Base-by-base conservation (phyloP, 2,888 invertebrate genomes). In the Strigamia maritima region DNA sequence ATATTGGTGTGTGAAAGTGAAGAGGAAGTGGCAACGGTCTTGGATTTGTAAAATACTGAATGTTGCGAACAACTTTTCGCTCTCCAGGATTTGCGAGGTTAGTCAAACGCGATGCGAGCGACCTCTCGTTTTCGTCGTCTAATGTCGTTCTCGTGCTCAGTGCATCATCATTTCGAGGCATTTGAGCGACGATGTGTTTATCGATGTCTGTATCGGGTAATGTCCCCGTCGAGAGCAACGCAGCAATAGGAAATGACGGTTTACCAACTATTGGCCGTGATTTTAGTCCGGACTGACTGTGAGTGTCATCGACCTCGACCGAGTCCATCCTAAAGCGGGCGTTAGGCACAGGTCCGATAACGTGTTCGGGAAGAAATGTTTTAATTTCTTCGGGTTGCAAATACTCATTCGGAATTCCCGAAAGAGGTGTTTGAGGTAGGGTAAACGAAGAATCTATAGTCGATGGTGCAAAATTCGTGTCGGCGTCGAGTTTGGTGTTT, bases 1-100 rank as follows among this genome's bases (percentile, higher is more conserved):
- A 8, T 7, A 24, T 16, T 22, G 74, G 14, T 7, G 74, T 24
- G 10, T 19, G 74, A 14, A 8, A 19, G 65, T 65, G 7, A 22
- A 65, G 16, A 19, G 8, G 7, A 16, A 4, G 76, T 8, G 76
- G 76, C 14, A 19, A 35, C 14, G 22, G 3, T 7, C 22, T 74
- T 28, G 74, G 74, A 74, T 74, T 74, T n/a, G 74, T 16, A 74
- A 74, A 74, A 28, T 74, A 28, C 31, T 74, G 74, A 74, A 74
- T 24, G 22, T 24, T 19, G n/a, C 26, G 74, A 22, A 49, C 19
- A 7, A 12, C 49, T 19, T 7, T 49, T 4, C 49, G 49, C 49
- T 49, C 49, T 2, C 49, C 49, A 3, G 19, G 16, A 19, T 49
- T 49, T 4, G 49, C 16, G 16, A 49, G 49, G n/a, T n/a, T n/a